Conservation (phyloP, 2,113 vertebrate genomes). For the Nestor notabilis region DNA sequence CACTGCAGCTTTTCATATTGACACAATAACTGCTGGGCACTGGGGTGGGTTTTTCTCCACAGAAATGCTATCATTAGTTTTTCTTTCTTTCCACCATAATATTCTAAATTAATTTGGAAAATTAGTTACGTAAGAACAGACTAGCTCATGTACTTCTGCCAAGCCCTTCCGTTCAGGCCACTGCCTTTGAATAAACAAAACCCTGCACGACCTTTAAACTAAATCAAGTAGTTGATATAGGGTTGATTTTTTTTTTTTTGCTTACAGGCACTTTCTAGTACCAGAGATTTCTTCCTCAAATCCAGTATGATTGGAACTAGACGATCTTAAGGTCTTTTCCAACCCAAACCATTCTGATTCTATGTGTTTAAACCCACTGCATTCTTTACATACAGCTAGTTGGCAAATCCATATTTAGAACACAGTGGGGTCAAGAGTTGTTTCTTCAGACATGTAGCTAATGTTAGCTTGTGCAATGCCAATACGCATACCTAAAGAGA, state of each 20-base stretch:
- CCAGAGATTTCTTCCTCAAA: background rate
- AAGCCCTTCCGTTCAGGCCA: background rate
- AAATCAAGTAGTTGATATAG: background rate
- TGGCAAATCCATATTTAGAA: background rate
- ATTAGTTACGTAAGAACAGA: background rate
- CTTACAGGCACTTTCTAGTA: background rate
- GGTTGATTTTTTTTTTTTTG: background rate
- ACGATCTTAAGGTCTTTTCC: too few relatives aligned
- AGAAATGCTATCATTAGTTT: background rate
- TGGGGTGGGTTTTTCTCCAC: background rate
- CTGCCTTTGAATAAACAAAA: background rate
- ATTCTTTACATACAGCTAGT: background rate
- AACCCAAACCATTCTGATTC: too few relatives aligned
- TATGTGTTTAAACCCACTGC: background rate
- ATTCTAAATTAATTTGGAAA: slow-evolving; percentile 25
- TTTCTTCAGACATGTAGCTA: background rate
- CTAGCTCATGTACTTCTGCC: background rate
- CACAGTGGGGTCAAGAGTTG: background rate
- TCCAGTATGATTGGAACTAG: too few relatives aligned
- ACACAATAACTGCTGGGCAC: background rate
- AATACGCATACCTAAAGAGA: background rate
- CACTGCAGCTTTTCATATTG: slow-evolving; percentile 2
- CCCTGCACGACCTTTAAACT: background rate
- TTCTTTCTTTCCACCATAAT: background rate
- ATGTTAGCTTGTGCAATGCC: background rate